These are phyloP conservation scores for Peromyscus californicus DNA, from an alignment of 2,113 vertebrate species.

Conservation along the genomic window DNA sequence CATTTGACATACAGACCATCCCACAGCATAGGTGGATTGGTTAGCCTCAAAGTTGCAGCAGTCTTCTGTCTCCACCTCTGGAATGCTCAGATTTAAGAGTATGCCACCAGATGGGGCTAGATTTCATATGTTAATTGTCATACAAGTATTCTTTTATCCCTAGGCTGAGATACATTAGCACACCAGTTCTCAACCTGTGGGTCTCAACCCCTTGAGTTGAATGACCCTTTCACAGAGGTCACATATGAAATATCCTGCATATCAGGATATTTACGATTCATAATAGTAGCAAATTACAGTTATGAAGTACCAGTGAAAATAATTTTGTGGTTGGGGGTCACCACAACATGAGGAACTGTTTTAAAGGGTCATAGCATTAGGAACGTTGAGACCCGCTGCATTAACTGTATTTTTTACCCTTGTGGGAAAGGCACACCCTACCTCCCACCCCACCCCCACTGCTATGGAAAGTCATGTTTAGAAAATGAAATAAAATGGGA, in stretches of 20 bases:
- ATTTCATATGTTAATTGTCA: background rate
- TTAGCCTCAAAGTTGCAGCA: background rate
- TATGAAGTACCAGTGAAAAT: background rate
- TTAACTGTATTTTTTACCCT: background rate
- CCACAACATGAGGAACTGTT: background rate
- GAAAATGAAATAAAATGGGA: constrained; percentile 25
- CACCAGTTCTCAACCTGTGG: background rate
- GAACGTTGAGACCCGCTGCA: background rate
- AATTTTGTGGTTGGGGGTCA: background rate
- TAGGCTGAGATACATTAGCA: background rate
- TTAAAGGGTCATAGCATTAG: background rate
- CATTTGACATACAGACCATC: too few relatives aligned
- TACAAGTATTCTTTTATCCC: background rate
- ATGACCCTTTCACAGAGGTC: background rate
- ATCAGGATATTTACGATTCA: background rate
- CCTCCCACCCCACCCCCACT: background rate
- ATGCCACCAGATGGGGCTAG: background rate
- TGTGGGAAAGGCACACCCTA: background rate
- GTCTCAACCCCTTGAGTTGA: background rate
- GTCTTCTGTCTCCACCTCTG: background rate
- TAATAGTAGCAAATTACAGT: background rate
- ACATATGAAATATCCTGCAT: background rate
- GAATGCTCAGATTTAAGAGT: background rate
- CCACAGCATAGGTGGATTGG: too few relatives aligned
- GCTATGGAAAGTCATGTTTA: constrained; percentile 8